Evolutionary conservation across 2,113 vertebrate species (phyloP), one percentile per base, ranked within the genome.

Genomic region (Conger conger): DNA sequence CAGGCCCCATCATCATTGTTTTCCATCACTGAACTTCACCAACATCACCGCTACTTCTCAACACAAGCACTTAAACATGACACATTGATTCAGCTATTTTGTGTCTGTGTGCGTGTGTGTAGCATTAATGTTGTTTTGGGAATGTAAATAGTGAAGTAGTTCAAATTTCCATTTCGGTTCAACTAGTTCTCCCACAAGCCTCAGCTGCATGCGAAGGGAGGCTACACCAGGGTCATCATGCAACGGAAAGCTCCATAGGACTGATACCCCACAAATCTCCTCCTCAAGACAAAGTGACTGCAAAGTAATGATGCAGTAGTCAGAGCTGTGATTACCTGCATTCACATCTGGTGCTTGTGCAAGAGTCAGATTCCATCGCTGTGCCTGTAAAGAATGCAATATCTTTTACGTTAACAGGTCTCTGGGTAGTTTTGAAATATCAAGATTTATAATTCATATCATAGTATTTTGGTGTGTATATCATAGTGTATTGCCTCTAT

Each of bases 111-210:
- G 18, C 27, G 57, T 63, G 68, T 33, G 27, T 9, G 68, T 73
- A 15, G 68, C n/a, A 27, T 73, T 73, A 73, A 73, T 73, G 68
- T 73, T 73, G 68, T 73, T 73, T 73, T 73, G 68, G 27, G 68
- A 73, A 73, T 73, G 68, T 73, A 73, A 73, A 73, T 73, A 73
- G n/a, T 73, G 68, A 33, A 73, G n/a, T 73, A 33, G 68, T 73
- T 73, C 33, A 73, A 73, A 33, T 73, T 33, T 73, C 68, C 68
- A n/a, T 33, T 73, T 33, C 9, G 68, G n/a, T n/a, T 30, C 68
- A 30, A 33, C 4, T 18, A 23, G 60, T 13, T n/a, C 68, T 73
- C 68, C n/a, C 68, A 33, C 5, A n/a, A 33, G n/a, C 27, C 68
- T 33, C n/a, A 33, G 60, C 60, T n/a, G n/a, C 68, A 73, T 13